Base-by-base conservation (phyloP, 2,113 vertebrate species). In the Hypomesus transpacificus region DNA sequence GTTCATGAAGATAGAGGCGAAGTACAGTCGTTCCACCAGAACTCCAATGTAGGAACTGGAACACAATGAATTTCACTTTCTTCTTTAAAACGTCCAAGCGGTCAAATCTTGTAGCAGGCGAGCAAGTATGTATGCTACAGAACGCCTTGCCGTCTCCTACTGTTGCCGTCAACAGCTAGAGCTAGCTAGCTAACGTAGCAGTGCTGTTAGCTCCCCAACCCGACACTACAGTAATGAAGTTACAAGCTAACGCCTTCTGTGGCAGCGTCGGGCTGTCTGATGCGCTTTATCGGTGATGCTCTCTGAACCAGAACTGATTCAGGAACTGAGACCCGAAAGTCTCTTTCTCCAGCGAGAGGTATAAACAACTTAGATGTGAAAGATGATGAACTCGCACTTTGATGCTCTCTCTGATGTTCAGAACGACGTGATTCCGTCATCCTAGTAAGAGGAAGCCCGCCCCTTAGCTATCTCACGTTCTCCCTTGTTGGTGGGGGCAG, bases 371-470 rank as follows among this genome's bases (percentile, higher is more conserved):
- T 18, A 59, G 50, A 52, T 28, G 16, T 34, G 21, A 39, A 75
- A 68, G 28, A 46, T 18, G 21, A 67, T 56, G 56, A 68, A 61
- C 14, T 21, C 66, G n/a, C 50, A 39, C 57, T 58, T 63, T 6
- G 39, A 60, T 39, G 54, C 21, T 69, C 31, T 52, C 56, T 62
- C 8, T 31, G 24, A 53, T 22, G 53, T 52, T 78, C 61, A 58
- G 7, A 58, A 46, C 39, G 66, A 74, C 66, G 71, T 54, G 69
- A 67, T 74, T 78, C 76, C 76, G 76, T 71, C 67, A 69, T 74
- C 26, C 34, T 6, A 20, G 24, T 3, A 8, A 14, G 18, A 18
- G 2, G 61, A 22, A 50, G 21, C 39, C 57, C 69, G 65, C 68
- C 75, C 69, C 69, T 14, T 62, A 46, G 7, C 39, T 46, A 13